Evolutionary conservation across 92 coral and sea anemone species (phyloP).

Genomic region (Epizoanthus ramosus): DNA sequence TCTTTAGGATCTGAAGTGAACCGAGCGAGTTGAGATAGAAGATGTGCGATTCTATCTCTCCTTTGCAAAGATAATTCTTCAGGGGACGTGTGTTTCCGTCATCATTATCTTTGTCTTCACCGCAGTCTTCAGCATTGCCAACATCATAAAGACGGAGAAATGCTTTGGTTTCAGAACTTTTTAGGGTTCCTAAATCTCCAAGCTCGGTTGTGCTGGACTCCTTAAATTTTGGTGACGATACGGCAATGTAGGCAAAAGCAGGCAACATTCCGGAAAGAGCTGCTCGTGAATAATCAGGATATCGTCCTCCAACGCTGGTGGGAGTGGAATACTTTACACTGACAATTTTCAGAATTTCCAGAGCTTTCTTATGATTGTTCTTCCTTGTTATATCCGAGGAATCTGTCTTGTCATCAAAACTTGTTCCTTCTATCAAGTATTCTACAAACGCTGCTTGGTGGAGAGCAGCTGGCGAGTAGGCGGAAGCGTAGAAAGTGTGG

Average conservation of each 20-base stretch:
- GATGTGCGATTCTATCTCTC: constrained; percentile 10
- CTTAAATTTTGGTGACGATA: constrained; percentile 15
- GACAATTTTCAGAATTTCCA: constrained; percentile 51
- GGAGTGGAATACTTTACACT: constrained; percentile 78
- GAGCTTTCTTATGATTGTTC: constrained; percentile 59
- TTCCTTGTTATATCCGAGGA: neutral
- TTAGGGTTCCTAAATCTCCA: neutral
- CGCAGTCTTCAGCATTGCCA: neutral
- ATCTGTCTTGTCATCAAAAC: constrained; percentile 34
- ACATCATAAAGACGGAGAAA: constrained; percentile 52
- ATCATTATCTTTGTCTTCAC: neutral
- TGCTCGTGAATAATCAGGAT: constrained; percentile 41
- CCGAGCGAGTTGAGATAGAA: constrained; percentile 63
- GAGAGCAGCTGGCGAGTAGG: constrained; percentile 62
- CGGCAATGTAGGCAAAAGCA: constrained; percentile 70
- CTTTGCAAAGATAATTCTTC: constrained; percentile 18
- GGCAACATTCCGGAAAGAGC: constrained; percentile 42
- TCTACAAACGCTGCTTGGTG: constrained; percentile 67
- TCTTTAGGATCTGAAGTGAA: constrained; percentile 47
- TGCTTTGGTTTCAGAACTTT: constrained; percentile 31
- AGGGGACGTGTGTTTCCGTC: constrained; percentile 7
- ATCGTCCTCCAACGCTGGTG: constrained; percentile 62
- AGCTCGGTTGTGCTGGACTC: constrained; percentile 1
- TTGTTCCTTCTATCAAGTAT: constrained; percentile 65
- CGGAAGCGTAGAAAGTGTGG: constrained; percentile 58